These are phyloP conservation scores for Chrysopa pallens DNA, from an alignment of 1,140 invertebrate species.

Conservation along the genomic window DNA sequence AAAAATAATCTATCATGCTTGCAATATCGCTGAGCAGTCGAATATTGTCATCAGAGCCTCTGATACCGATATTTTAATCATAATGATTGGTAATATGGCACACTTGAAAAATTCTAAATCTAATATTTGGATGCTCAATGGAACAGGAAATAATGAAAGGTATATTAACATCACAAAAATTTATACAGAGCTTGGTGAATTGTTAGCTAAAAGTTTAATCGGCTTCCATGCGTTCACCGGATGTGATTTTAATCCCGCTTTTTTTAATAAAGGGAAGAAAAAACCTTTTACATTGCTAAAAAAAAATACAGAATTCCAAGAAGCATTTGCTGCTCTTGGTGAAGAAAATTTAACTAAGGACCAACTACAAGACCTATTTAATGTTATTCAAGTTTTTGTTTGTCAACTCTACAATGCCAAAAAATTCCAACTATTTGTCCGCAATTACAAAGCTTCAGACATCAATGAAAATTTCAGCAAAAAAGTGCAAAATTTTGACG, in stretches of 20 bases:
- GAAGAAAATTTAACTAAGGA: slow-evolving; percentile 4
- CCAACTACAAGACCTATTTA: slow-evolving; percentile 3
- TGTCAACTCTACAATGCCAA: slow-evolving; percentile 6
- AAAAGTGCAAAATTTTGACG: slow-evolving; percentile 9
- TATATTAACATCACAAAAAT: slow-evolving; percentile 2
- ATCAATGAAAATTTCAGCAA: slow-evolving; percentile 10
- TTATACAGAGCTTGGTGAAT: slow-evolving; percentile 1
- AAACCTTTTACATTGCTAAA: not conserved
- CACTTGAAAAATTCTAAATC: slow-evolving; percentile 5
- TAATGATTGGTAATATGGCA: slow-evolving; percentile 10
- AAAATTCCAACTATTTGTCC: slow-evolving; percentile 10
- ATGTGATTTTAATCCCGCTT: slow-evolving; percentile 9
- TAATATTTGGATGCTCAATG: slow-evolving; percentile 10
- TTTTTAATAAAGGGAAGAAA: slow-evolving; percentile 3
- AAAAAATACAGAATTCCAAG: slow-evolving; percentile 4
- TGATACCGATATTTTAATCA: slow-evolving; percentile 11
- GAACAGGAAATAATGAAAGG: not conserved
- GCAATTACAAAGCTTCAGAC: slow-evolving; percentile 9
- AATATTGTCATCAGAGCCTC: slow-evolving; percentile 9
- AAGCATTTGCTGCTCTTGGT: slow-evolving; percentile 5
- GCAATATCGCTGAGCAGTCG: slow-evolving; percentile 5
- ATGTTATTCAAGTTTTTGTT: slow-evolving; percentile 3
- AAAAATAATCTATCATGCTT: slow-evolving; percentile 12
- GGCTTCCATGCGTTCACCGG: not conserved
- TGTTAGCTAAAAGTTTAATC: not conserved